Base-by-base conservation (phyloP, 1,140 invertebrate species). In the Sycophila sp. region DNA sequence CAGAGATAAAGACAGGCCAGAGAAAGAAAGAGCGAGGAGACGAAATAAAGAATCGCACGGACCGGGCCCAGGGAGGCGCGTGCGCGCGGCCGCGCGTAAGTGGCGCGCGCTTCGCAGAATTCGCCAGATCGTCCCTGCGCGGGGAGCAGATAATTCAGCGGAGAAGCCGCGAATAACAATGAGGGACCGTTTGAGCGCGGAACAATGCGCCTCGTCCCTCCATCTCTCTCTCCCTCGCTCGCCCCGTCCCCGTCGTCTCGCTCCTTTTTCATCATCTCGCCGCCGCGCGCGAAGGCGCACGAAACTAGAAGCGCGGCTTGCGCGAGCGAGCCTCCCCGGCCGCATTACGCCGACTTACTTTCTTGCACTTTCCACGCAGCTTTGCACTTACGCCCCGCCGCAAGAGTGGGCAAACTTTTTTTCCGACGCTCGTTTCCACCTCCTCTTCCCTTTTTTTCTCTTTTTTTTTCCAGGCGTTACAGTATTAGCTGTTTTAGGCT, bases 111-210 rank as follows among this genome's bases (percentile, higher is more conserved):
- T 69, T 69, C 66, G 66, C 26, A 69, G 66, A 69, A 69, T 69
- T 69, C 66, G 55, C 56, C 56, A 69, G 68, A 69, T 69, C 68
- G 68, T 56, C 55, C 42, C 68, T 55, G 40, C 68, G 59, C 56
- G 66, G 32, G 8, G 66, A 62, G 56, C 69, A 71, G 69, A 71
- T 71, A 71, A 71, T 71, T 71, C 69, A 64, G 8, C 69, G 28
- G 42, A 65, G 69, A 69, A 64, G 34, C 68, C 69, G 60, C 60
- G 69, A 71, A 71, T 71, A 71, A 71, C 69, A 71, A 71, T 71
- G 69, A 71, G 60, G 30, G 51, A 65, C 11, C 53, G 60, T 58
- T 64, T 56, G 53, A 59, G 60, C 51, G 42, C 60, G 60, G 69
- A 71, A 71, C 69, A 71, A 71, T 71, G 60, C 60, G 60, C 36